Base-by-base conservation (phyloP, 2,797 vertebrate genomes). In the Myotis planiceps region DNA sequence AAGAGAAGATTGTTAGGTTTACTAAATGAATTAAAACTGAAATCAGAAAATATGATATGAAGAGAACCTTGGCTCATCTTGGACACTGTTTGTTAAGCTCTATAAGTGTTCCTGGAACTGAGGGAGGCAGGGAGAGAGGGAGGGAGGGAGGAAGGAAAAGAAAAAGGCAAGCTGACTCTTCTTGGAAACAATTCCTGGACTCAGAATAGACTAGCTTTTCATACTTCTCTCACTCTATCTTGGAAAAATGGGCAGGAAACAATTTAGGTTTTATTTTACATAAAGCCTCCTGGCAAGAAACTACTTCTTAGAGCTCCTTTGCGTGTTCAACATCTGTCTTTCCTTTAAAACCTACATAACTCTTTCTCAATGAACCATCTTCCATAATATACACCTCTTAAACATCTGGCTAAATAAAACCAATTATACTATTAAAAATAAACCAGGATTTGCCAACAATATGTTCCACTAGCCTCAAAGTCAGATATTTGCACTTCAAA, bases 401-500 rank as follows among this genome's bases (percentile, higher is more conserved):
- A 90, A 94, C 96, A 96, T 94, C 96, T 96, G 96, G 90, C 87
- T 82, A 85, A 93, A 55, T 90, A 71, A 97, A 97, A 80, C 45
- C 87, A 94, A 82, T 92, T 94, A 94, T 47, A 72, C n/a, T 55
- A 23, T 84, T 96, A 75, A 84, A 94, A 95, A 78, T 94, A 92
- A 93, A 68, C 32, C 32, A 65, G 49, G 19, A 72, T 86, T 86
- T 93, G 25, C 39, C 87, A 88, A 32, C 27, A 60, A 51, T 37
- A 71, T 29, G 49, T 92, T 88, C 47, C 39, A 55, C 21, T 34
- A 49, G 19, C 82, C 19, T 91, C 69, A 42, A 91, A 82, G 25
- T 80, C 19, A 58, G 53, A 21, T 86, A 65, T 68, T 68, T 69
- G 42, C 51, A 87, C 23, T 69, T 29, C 3, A 39, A 85, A 68